These are phyloP conservation scores for Porites cylindrica DNA, from an alignment of 92 coral and sea anemone genomes.

Conservation along the genomic window DNA sequence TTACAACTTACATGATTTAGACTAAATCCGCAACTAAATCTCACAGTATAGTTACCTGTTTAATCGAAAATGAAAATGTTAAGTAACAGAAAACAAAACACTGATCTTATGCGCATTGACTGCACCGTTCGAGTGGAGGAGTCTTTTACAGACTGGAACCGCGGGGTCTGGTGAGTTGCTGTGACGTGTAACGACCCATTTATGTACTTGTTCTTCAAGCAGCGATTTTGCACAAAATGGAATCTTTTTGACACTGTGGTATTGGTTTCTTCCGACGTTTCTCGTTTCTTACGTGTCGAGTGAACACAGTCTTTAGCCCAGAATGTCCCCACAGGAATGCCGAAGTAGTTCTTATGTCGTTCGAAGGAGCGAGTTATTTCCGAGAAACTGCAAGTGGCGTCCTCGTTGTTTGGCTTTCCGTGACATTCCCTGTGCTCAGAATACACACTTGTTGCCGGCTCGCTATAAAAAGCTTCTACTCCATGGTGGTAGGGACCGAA, in stretches of 20 bases:
- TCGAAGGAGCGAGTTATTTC: neutral
- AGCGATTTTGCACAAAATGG: constrained; percentile 2
- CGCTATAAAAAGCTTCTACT: constrained; percentile 39
- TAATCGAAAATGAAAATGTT: too few relatives aligned
- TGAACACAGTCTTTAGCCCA: neutral
- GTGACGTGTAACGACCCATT: neutral
- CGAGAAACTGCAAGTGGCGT: constrained; percentile 35
- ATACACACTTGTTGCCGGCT: constrained; percentile 22
- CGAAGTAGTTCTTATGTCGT: constrained; percentile 23
- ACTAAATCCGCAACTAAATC: too few relatives aligned
- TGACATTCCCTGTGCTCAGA: constrained; percentile 50
- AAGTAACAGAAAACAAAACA: too few relatives aligned
- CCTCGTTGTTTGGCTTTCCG: constrained; percentile 39
- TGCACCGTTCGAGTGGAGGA: too few relatives aligned
- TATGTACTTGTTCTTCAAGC: neutral
- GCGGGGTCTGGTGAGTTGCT: neutral
- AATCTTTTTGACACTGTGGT: neutral
- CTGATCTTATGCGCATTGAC: too few relatives aligned
- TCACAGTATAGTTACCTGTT: too few relatives aligned
- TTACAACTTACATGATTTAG: too few relatives aligned
- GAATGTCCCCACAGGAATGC: constrained; percentile 41
- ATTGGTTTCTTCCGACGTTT: neutral
- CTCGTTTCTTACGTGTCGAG: constrained; percentile 16
- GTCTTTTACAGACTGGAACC: too few relatives aligned
- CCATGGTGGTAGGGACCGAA: constrained; percentile 58